phyloP scores from a whole-genome alignment of 2,113 vertebrate species.

The Penelope pileata region DNA sequence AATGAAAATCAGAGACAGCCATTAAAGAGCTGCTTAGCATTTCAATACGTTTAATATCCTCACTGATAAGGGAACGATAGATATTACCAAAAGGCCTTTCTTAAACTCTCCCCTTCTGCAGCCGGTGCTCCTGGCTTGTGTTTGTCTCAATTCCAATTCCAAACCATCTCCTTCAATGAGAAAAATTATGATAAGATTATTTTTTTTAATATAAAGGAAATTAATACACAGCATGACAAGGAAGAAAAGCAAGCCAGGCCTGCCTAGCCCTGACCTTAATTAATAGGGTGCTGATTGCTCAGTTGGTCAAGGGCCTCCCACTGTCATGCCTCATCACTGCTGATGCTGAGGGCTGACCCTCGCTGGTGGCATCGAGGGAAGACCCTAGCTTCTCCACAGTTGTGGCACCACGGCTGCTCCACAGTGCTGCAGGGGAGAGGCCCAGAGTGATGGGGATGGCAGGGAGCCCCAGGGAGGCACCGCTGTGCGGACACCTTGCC shows the following conservation, averaged over 20 bases:
- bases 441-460: background rate
- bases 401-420: no score
- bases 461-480: background rate
- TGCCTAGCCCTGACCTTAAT: constrained; percentile 35
- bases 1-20: constrained; percentile 66
- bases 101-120: constrained; percentile 19
- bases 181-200: constrained; percentile 46
- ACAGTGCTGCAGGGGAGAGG: no score
- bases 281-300: background rate
- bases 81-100: constrained; percentile 52
- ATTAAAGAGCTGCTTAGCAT: constrained; percentile 71
- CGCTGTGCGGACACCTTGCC: background rate
- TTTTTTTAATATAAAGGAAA: constrained; percentile 36
- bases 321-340: fast-evolving
- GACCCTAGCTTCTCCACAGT: background rate
- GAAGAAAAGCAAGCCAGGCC: background rate
- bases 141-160: constrained; percentile 47
- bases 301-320: background rate
- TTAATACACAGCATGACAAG: constrained; percentile 29
- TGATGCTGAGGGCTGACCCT: background rate
- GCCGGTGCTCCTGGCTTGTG: background rate
- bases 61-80: constrained; percentile 63
- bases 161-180: constrained; percentile 14
- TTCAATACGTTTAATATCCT: constrained; percentile 60
- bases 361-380: fast-evolving